Evolutionary conservation across 2,888 invertebrate genomes (phyloP).

Genomic region (Pteria penguin): DNA sequence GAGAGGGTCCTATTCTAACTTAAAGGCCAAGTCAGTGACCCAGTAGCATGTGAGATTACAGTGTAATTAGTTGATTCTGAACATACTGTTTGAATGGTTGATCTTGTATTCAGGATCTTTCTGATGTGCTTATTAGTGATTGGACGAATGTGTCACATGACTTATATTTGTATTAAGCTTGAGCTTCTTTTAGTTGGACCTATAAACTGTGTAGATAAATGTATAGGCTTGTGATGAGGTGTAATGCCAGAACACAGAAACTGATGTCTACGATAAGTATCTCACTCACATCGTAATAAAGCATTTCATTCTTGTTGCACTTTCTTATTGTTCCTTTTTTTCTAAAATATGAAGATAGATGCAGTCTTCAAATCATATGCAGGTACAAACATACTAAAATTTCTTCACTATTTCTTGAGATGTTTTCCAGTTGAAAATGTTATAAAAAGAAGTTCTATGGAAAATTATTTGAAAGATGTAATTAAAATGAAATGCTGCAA

Average conservation of each 20-base stretch:
- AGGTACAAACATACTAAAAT: no score
- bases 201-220: background rate
- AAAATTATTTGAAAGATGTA: no score
- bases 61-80: conserved; percentile 41
- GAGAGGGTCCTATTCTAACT: background rate
- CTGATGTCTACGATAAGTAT: conserved; percentile 6
- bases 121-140: conserved; percentile 36
- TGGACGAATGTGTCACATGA: conserved; percentile 33
- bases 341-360: no score
- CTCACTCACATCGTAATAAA: no score
- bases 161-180: conserved; percentile 26
- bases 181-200: conserved; percentile 30
- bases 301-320: no score
- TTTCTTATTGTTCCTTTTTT: no score
- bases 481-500: no score
- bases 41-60: conserved; percentile 42
- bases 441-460: no score
- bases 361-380: no score
- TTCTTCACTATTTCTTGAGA: no score
- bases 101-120: conserved; percentile 12
- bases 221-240: conserved; percentile 2
- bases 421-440: no score
- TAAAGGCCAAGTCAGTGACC: conserved; percentile 61
- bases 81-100: conserved; percentile 38
- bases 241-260: background rate